These are phyloP conservation scores for Acrobasis repandana DNA, from an alignment of 2,888 invertebrate species.

Conservation along the genomic window DNA sequence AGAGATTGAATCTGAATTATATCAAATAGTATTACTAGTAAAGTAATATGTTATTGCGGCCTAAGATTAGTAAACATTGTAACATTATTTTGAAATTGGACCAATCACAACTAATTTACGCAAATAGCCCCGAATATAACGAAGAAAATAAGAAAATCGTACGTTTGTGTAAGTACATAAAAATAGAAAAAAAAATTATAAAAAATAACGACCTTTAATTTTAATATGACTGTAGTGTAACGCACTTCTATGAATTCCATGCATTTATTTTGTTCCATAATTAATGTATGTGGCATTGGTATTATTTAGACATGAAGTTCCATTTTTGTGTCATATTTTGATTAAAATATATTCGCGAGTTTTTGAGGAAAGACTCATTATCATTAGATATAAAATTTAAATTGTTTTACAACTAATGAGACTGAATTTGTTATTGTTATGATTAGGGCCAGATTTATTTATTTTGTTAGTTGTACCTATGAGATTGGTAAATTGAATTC, in stretches of 20 bases:
- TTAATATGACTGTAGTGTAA: conserved; percentile 23
- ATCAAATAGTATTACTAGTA: conserved; percentile 23
- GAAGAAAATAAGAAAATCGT: conserved; percentile 12
- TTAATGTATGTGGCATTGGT: conserved; percentile 32
- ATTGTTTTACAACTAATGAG: conserved; percentile 75
- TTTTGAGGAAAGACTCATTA: conserved; percentile 64
- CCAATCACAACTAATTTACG: neutral
- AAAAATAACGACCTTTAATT: conserved; percentile 26
- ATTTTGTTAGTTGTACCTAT: conserved; percentile 51
- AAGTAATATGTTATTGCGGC: conserved; percentile 17
- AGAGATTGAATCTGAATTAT: conserved; percentile 11
- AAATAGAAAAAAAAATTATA: conserved; percentile 25
- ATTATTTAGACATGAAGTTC: conserved; percentile 28
- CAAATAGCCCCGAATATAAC: neutral
- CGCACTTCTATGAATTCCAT: conserved; percentile 28
- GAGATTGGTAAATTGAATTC: conserved; percentile 42
- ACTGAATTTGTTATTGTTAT: conserved; percentile 79
- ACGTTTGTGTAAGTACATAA: conserved; percentile 17
- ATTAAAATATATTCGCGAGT: conserved; percentile 44
- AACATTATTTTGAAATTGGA: conserved; percentile 20
- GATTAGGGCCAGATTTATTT: conserved; percentile 70
- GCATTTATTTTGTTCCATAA: conserved; percentile 36
- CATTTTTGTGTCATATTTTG: conserved; percentile 48
- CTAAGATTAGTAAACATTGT: conserved; percentile 7
- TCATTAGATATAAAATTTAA: conserved; percentile 51